Evolutionary conservation across 1,140 invertebrate genomes (phyloP).

Genomic region (Drosophila bifasciata): DNA sequence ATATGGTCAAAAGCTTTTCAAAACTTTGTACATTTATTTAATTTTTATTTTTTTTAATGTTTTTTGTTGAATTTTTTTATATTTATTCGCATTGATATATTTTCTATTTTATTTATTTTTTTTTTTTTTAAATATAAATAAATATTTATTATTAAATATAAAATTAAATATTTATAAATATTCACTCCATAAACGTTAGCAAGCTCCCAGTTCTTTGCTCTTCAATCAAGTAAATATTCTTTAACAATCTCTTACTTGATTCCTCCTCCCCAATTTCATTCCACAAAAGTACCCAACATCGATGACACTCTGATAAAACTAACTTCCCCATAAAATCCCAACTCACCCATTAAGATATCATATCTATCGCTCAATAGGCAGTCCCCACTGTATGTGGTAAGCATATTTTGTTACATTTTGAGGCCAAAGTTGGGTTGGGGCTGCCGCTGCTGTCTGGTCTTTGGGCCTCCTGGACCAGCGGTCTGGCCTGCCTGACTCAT

Average conservation of each 20-base stretch:
- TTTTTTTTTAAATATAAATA: too few relatives aligned
- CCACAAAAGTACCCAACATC: background rate
- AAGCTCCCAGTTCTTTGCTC: too few relatives aligned
- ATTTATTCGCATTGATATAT: too few relatives aligned
- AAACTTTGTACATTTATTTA: too few relatives aligned
- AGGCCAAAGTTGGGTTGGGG: slow-evolving; percentile 63
- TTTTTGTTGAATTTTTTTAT: too few relatives aligned
- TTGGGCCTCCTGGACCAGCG: slow-evolving; percentile 27
- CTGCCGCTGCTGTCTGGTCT: slow-evolving; percentile 47
- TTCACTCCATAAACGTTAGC: too few relatives aligned
- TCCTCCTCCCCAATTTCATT: background rate
- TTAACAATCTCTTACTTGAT: background rate
- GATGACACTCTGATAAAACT: background rate
- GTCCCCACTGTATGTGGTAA: slow-evolving; percentile 46
- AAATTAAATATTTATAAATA: too few relatives aligned
- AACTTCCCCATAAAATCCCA: background rate
- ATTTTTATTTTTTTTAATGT: too few relatives aligned
- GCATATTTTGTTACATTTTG: slow-evolving; percentile 55
- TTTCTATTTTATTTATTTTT: too few relatives aligned
- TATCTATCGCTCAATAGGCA: slow-evolving; percentile 9
- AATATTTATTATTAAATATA: too few relatives aligned
- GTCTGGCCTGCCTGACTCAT: slow-evolving; percentile 55
- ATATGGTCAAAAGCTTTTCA: too few relatives aligned
- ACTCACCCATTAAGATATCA: slow-evolving; percentile 14
- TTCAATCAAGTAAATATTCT: background rate